Evolutionary conservation across 1,140 invertebrate species (phyloP), one percentile per base, ranked within the genome.

Genomic region (Apolygus lucorum): DNA sequence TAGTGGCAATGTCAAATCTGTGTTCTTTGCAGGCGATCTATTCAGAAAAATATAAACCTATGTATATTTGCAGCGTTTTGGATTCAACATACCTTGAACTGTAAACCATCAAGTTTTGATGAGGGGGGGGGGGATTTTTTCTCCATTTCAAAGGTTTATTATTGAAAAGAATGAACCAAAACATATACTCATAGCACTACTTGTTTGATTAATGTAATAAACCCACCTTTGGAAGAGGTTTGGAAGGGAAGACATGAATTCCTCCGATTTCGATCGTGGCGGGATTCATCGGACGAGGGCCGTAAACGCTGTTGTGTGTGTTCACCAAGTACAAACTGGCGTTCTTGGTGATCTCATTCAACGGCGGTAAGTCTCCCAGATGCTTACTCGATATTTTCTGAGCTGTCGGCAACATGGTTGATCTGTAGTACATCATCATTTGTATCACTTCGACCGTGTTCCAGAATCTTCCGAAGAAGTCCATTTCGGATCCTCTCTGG

Each of bases 221-320:
- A 68, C 63, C 4, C 11, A 86, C 85, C 70, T 81, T 72, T 11
- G 83, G 81, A 70, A 88, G 73, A 4, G 79, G 78, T 71, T 85
- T 83, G 0, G 83, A 73, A 68, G 84, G 76, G 63, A 78, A 77
- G 14, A 87, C 81, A 73, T 88, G 87, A 72, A 88, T 82, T 0
- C 87, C 88, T 21, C 85, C 87, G 27, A 90, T 77, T 79, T 89
- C 86, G 14, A 88, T 82, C 1, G 88, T 78, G 68, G 83, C 83
- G 0, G 87, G 84, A 0, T 84, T 80, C 49, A 84, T 76, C 14
- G 87, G 81, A 65, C 80, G 81, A 0, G 84, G 82, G 2, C 82
- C 81, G 66, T 82, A 84, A 2, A 87, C 75, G 8, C 82, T 79
- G 73, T 83, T 85, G 77, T 89, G 85, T 0, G 83, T 82, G 76